Base-by-base conservation (phyloP, 2,797 vertebrate species). In the Clarias pachynema region DNA sequence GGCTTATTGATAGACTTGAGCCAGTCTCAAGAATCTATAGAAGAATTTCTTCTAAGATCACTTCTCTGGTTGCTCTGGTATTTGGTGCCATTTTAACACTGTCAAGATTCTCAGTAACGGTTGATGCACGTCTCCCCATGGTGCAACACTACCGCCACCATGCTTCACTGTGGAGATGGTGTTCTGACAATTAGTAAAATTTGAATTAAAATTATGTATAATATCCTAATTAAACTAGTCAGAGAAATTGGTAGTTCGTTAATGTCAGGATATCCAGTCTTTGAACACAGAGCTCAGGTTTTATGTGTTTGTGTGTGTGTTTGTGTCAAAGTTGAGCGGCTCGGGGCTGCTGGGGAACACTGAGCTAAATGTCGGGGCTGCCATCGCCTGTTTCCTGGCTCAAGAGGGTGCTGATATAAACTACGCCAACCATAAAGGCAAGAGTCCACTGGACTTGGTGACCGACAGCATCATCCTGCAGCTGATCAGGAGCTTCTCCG, bases 341-440 rank as follows among this genome's bases (percentile, higher is more conserved):
- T 96, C 97, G 0, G 97, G 98, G 70, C 94, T 99, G 83, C 92
- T 98, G 53, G 97, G 96, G 26, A 96, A 93, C 0, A 78, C 92
- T 0, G 98, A 99, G 91, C 92, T 99, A 90, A 98, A 96, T 0
- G 92, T 97, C 5, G 97, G 97, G 0, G 89, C 94, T 0, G 97
- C 96, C 0, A 94, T 99, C 0, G 97, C 98, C 2, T 99, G 97
- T 90, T 99, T 97, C 89, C 92, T 99, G 88, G 97, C 97, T 1
- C 96, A 98, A 87, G 97, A 98, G 89, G 98, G 98, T 1, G 97
- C 98, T 0, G 97, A 99, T 49, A 94, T 99, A 87, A 96, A 91
- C 95, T 99, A 99, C 2, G 95, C 98, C 92, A 99, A 99, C 92
- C 98, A 99, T 90, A 96, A 98, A 1, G 98, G 98, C 81, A 97